Evolutionary conservation across 2,888 invertebrate species (phyloP).

Genomic region (Xestia c-nigrum): DNA sequence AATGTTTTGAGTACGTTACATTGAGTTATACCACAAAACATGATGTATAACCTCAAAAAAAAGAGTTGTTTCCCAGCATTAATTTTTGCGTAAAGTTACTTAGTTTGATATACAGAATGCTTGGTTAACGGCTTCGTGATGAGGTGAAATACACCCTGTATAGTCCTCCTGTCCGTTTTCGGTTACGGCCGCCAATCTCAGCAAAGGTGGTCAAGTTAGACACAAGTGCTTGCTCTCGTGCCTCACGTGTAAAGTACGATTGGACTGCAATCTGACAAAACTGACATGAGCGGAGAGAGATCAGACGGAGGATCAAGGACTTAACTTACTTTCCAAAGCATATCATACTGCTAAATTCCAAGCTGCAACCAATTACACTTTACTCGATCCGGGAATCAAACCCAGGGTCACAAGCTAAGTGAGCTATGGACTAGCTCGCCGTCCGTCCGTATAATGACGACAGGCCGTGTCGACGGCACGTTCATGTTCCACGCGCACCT

Average conservation of each 20-base stretch:
- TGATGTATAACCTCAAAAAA: too few relatives aligned
- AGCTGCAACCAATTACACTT: background rate
- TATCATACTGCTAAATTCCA: background rate
- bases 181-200: background rate
- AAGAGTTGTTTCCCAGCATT: too few relatives aligned
- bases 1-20: too few relatives aligned
- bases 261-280: background rate
- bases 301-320: background rate
- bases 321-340: background rate
- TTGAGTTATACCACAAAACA: too few relatives aligned
- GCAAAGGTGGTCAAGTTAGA: background rate
- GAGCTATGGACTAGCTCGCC: too few relatives aligned
- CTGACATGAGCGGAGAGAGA: background rate
- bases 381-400: background rate
- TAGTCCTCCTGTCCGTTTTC: background rate
- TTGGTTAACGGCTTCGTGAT: too few relatives aligned
- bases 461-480: too few relatives aligned
- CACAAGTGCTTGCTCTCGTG: background rate
- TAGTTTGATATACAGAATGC: too few relatives aligned
- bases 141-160: too few relatives aligned
- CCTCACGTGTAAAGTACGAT: background rate
- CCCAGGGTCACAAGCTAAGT: background rate
- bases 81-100: too few relatives aligned
- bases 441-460: too few relatives aligned
- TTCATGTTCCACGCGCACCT: too few relatives aligned